Evolutionary conservation across 2,888 invertebrate genomes (phyloP).

Genomic region (Fabriciana adippe): DNA sequence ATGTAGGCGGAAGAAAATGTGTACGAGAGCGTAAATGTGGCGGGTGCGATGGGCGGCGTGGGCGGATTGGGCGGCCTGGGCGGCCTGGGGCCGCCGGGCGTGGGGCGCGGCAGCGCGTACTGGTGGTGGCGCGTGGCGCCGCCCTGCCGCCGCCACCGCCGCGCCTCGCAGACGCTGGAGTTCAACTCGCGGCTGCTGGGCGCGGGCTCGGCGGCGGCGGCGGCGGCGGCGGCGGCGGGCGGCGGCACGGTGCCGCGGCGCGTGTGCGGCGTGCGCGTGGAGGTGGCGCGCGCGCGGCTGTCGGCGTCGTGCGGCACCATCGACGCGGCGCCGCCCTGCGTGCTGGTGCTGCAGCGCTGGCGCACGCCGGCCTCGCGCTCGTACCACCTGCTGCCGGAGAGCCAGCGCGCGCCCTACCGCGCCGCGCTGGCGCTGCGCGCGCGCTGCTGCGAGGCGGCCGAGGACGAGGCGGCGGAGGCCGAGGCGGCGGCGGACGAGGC

Average conservation of each 20-base stretch:
- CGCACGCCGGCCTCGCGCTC: conserved; percentile 36
- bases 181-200: conserved; percentile 56
- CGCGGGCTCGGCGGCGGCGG: conserved; percentile 19
- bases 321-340: conserved; percentile 51
- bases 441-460: conserved; percentile 62
- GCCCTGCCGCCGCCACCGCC: conserved; percentile 49
- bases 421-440: conserved; percentile 55
- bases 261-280: conserved; percentile 40
- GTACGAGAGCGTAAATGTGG: conserved; percentile 45
- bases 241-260: conserved; percentile 36
- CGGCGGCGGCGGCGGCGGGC: conserved; percentile 21
- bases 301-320: conserved; percentile 86
- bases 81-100: conserved; percentile 41
- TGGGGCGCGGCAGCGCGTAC: conserved; percentile 46
- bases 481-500: conserved; percentile 29
- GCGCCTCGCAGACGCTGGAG: conserved; percentile 63
- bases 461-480: conserved; percentile 37
- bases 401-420: conserved; percentile 51
- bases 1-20: conserved; percentile 41
- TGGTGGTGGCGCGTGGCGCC: conserved; percentile 46
- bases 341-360: conserved; percentile 50
- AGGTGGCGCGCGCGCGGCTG: conserved; percentile 51
- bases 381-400: conserved; percentile 53
- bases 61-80: conserved; percentile 43
- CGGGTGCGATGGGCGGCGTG: conserved; percentile 42